Evolutionary conservation across 1,140 invertebrate species (phyloP).

Genomic region (Panagrolaimus sp.): DNA sequence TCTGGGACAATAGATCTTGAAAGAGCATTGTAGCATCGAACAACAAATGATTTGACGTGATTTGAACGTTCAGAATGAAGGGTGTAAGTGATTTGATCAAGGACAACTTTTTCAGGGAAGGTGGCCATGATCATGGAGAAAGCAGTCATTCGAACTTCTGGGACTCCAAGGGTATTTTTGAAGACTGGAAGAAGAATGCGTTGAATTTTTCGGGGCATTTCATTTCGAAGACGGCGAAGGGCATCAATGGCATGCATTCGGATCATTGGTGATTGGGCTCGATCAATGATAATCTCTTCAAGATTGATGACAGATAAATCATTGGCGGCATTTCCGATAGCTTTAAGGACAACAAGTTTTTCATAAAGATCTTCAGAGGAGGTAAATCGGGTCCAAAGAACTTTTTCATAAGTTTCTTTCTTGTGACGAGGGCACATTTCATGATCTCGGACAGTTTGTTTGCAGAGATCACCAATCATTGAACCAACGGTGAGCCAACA

Average conservation of each 20-base stretch:
- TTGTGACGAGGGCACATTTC: constrained; percentile 37
- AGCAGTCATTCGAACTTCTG: constrained; percentile 50
- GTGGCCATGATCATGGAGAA: constrained; percentile 45
- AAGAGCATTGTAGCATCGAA: constrained; percentile 30
- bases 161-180: constrained; percentile 45
- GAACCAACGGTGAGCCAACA: constrained; percentile 52
- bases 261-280: constrained; percentile 15
- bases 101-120: constrained; percentile 33
- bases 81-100: constrained; percentile 48
- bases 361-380: constrained; percentile 36
- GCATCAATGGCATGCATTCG: constrained; percentile 45
- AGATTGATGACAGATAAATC: constrained; percentile 42
- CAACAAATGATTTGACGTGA: constrained; percentile 47
- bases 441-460: constrained; percentile 26
- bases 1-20: constrained; percentile 41
- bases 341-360: constrained; percentile 50
- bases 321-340: constrained; percentile 50
- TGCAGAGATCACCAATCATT: constrained; percentile 48
- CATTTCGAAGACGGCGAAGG: constrained; percentile 39
- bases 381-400: constrained; percentile 37
- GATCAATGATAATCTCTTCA: constrained; percentile 48
- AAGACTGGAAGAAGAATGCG: constrained; percentile 48
- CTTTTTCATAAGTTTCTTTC: constrained; percentile 47
- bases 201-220: constrained; percentile 50
- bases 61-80: constrained; percentile 40